A percentile compares a stretch with the other conserved stretches of the same genome.
Evolutionary conservation across 2,888 invertebrate species (phyloP).

Genomic region (Eristalis tenax): DNA sequence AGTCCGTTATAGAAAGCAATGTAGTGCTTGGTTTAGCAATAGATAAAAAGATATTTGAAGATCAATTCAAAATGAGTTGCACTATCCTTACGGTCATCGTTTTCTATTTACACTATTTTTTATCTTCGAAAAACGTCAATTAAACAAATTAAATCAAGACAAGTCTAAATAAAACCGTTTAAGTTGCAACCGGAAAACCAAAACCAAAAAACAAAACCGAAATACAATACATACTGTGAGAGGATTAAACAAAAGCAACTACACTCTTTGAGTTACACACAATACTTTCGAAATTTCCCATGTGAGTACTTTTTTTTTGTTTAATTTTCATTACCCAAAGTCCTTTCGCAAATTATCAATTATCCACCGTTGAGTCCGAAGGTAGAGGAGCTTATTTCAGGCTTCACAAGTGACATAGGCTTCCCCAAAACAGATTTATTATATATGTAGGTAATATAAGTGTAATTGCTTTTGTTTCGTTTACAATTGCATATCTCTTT

Average conservation of each 20-base stretch:
- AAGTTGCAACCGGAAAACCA: slow-evolving; percentile 14
- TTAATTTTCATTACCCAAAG: background rate
- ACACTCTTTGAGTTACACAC: background rate
- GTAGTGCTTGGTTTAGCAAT: too few species aligned
- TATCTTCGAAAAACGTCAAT: background rate
- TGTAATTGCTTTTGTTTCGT: slow-evolving; percentile 31
- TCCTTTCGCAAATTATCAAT: background rate
- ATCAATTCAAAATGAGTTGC: too few species aligned
- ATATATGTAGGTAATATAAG: background rate
- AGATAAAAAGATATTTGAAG: too few species aligned
- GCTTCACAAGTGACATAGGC: background rate
- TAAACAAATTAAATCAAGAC: background rate
- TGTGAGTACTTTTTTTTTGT: background rate
- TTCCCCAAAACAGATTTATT: background rate
- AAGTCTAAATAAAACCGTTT: slow-evolving; percentile 4
- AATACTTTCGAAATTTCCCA: background rate
- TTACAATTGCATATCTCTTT: slow-evolving; percentile 20
- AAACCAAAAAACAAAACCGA: slow-evolving; percentile 4
- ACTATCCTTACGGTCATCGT: too few species aligned
- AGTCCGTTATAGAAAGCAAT: too few species aligned
- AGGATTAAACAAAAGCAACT: slow-evolving; percentile 23
- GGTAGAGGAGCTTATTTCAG: background rate
- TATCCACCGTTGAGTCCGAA: background rate
- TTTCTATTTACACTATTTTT: background rate
- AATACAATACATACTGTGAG: slow-evolving; percentile 11